Percentiles rank a stretch among this genome's conserved stretches.
phyloP scores from a whole-genome alignment of 2,888 invertebrate species.

The Ophraella communa region DNA sequence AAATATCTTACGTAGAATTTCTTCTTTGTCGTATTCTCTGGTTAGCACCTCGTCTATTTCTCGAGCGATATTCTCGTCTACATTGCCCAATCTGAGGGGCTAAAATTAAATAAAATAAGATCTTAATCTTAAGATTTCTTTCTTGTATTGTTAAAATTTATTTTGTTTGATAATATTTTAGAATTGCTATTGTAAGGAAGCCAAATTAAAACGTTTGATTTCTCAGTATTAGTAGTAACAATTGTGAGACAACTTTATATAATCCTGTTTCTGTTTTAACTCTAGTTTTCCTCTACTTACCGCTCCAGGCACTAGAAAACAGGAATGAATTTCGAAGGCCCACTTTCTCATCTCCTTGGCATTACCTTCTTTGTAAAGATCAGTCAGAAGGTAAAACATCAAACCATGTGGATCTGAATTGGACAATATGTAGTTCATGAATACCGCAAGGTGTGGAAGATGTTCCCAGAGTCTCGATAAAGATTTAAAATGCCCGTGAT shows the following conservation, averaged over 20 bases:
- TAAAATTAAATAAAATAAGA: conserved; percentile 53
- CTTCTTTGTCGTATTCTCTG: conserved; percentile 88
- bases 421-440: conserved; percentile 88
- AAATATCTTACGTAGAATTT: conserved; percentile 86
- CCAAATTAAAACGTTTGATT: too few relatives aligned
- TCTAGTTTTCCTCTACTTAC: conserved; percentile 61
- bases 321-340: conserved; percentile 99
- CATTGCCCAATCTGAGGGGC: conserved; percentile 80
- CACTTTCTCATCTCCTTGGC: conserved; percentile 93
- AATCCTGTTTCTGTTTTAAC: too few relatives aligned
- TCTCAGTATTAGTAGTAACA: too few relatives aligned
- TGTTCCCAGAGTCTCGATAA: conserved; percentile 82
- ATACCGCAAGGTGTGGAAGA: conserved; percentile 91
- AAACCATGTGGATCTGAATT: conserved; percentile 75
- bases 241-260: neutral
- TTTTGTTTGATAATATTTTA: too few relatives aligned
- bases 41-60: conserved; percentile 88
- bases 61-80: conserved; percentile 86
- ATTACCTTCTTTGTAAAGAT: conserved; percentile 84
- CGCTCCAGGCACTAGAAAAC: conserved; percentile 90
- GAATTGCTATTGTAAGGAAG: too few relatives aligned
- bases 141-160: too few relatives aligned
- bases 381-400: conserved; percentile 88
- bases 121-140: too few relatives aligned
- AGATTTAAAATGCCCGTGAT: conserved; percentile 89